Percentiles rank a stretch among this genome's conserved stretches.
phyloP scores from a whole-genome alignment of 2,797 vertebrate species.

The Adrianichthys oophorus region DNA sequence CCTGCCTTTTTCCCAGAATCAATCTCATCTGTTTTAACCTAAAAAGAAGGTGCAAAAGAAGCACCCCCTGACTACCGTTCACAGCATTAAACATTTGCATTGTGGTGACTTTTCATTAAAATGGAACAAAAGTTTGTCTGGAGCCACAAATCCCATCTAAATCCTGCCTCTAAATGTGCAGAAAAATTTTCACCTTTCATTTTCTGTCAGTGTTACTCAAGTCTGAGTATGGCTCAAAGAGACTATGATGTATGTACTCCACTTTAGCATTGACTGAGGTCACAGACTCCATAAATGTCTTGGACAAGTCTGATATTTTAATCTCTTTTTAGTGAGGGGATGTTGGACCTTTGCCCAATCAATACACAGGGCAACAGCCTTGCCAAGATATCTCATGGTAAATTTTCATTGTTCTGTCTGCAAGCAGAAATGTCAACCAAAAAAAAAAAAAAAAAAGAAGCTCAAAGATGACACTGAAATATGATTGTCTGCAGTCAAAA shows the following conservation, averaged over 20 bases:
- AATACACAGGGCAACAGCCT: conserved; percentile 73
- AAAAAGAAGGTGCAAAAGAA: conserved; percentile 47
- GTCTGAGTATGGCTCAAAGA: conserved; percentile 59
- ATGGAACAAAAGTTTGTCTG: conserved; percentile 53
- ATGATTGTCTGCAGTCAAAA: conserved; percentile 45
- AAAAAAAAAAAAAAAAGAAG: conserved; percentile 19
- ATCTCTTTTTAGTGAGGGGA: conserved; percentile 79
- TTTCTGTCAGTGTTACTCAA: conserved; percentile 60
- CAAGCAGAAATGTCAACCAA: conserved; percentile 67
- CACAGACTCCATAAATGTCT: conserved; percentile 83
- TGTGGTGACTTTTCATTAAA: conserved; percentile 67
- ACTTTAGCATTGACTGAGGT: conserved; percentile 79
- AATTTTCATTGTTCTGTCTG: conserved; percentile 72
- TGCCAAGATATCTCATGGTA: conserved; percentile 72
- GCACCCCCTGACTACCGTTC: conserved; percentile 46
- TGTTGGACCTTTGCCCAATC: conserved; percentile 79
- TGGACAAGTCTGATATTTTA: conserved; percentile 82
- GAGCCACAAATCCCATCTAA: conserved; percentile 42
- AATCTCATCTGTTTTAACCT: conserved; percentile 61
- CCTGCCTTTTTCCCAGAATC: conserved; percentile 68
- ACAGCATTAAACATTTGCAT: conserved; percentile 64
- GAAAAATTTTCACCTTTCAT: conserved; percentile 36
- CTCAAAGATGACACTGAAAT: conserved; percentile 55
- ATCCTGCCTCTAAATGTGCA: conserved; percentile 39
- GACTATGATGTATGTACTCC: conserved; percentile 80